A percentile compares a stretch with the other conserved stretches of the same genome.
Conservation (phyloP, 2,888 invertebrate species). For the Nudaria mundana region DNA sequence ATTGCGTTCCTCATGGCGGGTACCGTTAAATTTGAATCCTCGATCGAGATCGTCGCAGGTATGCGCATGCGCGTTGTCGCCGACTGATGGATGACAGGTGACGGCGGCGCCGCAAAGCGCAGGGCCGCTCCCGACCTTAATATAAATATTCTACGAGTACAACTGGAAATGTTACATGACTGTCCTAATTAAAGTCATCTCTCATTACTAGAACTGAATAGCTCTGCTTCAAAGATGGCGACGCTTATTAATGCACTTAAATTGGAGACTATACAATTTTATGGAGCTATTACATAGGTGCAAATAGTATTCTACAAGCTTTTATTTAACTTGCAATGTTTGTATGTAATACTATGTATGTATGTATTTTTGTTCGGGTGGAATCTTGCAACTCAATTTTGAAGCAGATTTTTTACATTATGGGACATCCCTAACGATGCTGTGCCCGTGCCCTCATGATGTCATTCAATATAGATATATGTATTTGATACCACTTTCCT, state of each 20-base stretch:
- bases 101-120: constrained; percentile 49
- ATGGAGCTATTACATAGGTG: background rate
- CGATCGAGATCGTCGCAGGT: constrained; percentile 38
- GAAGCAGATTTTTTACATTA: too few relatives aligned
- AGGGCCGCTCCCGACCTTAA: constrained; percentile 45
- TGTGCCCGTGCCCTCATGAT: too few relatives aligned
- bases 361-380: too few relatives aligned
- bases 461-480: too few relatives aligned
- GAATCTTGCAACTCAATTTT: too few relatives aligned
- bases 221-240: constrained; percentile 40
- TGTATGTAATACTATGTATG: too few relatives aligned
- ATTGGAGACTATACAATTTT: constrained; percentile 12
- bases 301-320: too few relatives aligned
- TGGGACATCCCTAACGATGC: too few relatives aligned
- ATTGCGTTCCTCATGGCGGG: constrained; percentile 61
- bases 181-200: constrained; percentile 14
- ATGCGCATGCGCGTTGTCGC: constrained; percentile 71
- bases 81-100: constrained; percentile 81
- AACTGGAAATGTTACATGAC: constrained; percentile 20
- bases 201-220: constrained; percentile 10
- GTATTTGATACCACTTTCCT: too few relatives aligned
- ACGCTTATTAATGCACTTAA: constrained; percentile 42
- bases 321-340: too few relatives aligned
- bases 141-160: constrained; percentile 53
- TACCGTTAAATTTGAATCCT: constrained; percentile 78